Conservation (phyloP, 1,140 invertebrate species). For the Tetramorium alpestre region DNA sequence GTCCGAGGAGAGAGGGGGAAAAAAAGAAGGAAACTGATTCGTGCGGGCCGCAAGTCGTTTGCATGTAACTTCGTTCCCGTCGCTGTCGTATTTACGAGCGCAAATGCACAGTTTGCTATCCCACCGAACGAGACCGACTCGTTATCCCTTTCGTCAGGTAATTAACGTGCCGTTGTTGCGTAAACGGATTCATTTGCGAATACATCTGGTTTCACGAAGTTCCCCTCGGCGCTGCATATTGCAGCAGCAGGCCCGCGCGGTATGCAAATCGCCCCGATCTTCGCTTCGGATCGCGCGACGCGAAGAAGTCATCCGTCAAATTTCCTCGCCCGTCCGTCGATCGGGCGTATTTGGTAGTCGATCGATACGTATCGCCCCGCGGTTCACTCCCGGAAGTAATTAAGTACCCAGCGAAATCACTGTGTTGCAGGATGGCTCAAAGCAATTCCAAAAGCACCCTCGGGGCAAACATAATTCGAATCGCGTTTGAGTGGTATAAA, state of each 20-base stretch:
- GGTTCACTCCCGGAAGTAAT: constrained; percentile 60
- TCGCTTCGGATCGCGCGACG: constrained; percentile 39
- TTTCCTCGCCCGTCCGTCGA: constrained; percentile 34
- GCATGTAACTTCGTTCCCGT: constrained; percentile 27
- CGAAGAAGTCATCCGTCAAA: constrained; percentile 53
- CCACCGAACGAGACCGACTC: constrained; percentile 16
- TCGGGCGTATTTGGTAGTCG: constrained; percentile 47
- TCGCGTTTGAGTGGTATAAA: constrained; percentile 61
- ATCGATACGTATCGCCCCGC: constrained; percentile 49
- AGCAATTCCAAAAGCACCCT: constrained; percentile 48
- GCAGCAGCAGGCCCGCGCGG: background rate
- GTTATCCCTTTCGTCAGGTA: constrained; percentile 31
- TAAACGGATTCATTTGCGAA: constrained; percentile 48
- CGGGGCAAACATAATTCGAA: constrained; percentile 64
- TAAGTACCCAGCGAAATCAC: constrained; percentile 66
- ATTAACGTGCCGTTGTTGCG: constrained; percentile 50
- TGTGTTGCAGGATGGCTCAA: constrained; percentile 39
- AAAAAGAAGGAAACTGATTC: constrained; percentile 23
- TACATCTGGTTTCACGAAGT: constrained; percentile 1
- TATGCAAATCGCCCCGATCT: constrained; percentile 49
- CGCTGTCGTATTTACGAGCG: constrained; percentile 36
- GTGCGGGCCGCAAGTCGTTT: constrained; percentile 16
- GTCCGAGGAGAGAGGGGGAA: background rate
- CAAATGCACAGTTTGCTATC: constrained; percentile 22
- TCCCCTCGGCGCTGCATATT: constrained; percentile 11